A percentile compares a stretch with the other conserved stretches of the same genome.
phyloP scores from a whole-genome alignment of 2,888 invertebrate genomes.

The Lepidochrysops patricia region DNA sequence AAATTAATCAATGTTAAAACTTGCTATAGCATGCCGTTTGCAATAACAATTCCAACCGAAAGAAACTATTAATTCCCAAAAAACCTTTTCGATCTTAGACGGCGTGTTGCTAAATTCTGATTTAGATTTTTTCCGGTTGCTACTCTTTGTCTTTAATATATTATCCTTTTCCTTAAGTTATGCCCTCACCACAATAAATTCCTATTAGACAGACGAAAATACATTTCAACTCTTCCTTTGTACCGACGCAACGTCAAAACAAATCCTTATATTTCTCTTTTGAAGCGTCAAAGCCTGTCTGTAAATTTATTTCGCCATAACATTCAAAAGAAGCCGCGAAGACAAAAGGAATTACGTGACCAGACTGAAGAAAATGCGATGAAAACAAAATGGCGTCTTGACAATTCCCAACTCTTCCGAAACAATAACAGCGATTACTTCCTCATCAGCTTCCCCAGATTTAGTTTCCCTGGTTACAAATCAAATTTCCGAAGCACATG shows the following conservation, averaged over 20 bases:
- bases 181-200: not conserved
- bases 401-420: slow-evolving; percentile 19
- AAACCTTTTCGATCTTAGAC: too few relatives aligned
- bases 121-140: not conserved
- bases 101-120: not conserved
- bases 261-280: slow-evolving; percentile 5
- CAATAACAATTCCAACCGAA: too few relatives aligned
- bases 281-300: slow-evolving; percentile 3
- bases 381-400: not conserved
- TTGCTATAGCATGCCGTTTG: too few relatives aligned
- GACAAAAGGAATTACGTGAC: slow-evolving; percentile 8
- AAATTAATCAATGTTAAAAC: too few relatives aligned
- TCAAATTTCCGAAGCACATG: slow-evolving; percentile 24
- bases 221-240: not conserved
- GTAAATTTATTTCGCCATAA: slow-evolving; percentile 1
- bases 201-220: not conserved
- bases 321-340: slow-evolving; percentile 4
- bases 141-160: not conserved
- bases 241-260: not conserved
- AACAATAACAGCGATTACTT: slow-evolving; percentile 25
- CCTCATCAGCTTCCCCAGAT: slow-evolving; percentile 21
- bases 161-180: not conserved
- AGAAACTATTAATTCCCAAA: too few relatives aligned
- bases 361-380: not conserved
- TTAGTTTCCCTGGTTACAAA: slow-evolving; percentile 27